phyloP scores from a whole-genome alignment of 2,888 invertebrate genomes.

The Rotaria sp. region DNA sequence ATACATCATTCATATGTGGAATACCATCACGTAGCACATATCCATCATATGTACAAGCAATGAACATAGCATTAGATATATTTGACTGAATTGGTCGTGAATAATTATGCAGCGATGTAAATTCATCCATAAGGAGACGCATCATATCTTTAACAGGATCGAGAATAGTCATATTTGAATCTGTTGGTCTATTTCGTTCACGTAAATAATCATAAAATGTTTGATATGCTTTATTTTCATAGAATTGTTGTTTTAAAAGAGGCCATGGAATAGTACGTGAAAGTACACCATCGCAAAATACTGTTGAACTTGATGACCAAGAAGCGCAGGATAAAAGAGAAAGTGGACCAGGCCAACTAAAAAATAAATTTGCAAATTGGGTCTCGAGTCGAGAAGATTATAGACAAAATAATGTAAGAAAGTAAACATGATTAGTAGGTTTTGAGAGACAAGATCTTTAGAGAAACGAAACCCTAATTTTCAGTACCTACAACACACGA shows the following conservation, averaged over 20 bases:
- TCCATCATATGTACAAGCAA: constrained; percentile 36
- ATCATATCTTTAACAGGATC: constrained; percentile 37
- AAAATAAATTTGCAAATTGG: background rate
- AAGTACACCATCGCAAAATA: constrained; percentile 66
- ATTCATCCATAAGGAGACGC: constrained; percentile 40
- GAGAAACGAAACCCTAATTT: too few relatives aligned
- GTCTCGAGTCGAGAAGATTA: too few relatives aligned
- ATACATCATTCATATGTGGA: constrained; percentile 32
- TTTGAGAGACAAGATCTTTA: too few relatives aligned
- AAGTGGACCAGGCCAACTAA: constrained; percentile 61
- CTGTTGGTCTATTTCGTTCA: background rate
- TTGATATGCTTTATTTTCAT: constrained; percentile 34
- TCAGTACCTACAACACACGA: too few relatives aligned
- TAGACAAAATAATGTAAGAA: too few relatives aligned
- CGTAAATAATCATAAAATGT: constrained; percentile 12
- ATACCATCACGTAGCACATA: constrained; percentile 40
- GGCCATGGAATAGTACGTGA: constrained; percentile 35
- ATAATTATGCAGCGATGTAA: constrained; percentile 35
- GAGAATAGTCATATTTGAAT: background rate
- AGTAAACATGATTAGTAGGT: too few relatives aligned
- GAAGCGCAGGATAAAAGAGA: constrained; percentile 88
- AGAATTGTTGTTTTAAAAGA: constrained; percentile 32
- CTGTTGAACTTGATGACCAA: constrained; percentile 91
- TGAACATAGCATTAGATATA: constrained; percentile 25
- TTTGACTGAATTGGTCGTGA: constrained; percentile 33